Evolutionary conservation across 2,797 vertebrate genomes (phyloP).

Genomic region (Botia almorhae): DNA sequence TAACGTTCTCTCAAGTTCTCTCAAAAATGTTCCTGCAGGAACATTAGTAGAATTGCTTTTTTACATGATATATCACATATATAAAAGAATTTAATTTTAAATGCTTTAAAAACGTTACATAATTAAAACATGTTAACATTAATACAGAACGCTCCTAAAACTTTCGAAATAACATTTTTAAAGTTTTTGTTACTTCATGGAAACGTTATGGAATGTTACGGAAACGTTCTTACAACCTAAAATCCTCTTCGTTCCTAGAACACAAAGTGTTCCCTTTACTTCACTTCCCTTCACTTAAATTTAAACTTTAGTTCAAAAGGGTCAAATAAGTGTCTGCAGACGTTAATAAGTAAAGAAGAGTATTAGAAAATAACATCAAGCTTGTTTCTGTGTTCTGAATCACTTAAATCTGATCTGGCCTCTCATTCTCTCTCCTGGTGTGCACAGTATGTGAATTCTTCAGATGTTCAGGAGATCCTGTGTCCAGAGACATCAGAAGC

Average conservation of each 20-base stretch:
- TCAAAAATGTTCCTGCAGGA: no score
- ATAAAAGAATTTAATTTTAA: no score
- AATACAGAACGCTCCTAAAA: no score
- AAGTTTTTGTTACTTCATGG: no score
- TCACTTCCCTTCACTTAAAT: not conserved
- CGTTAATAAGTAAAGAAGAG: constrained; percentile 12
- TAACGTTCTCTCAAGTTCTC: no score
- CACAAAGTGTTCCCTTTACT: not conserved
- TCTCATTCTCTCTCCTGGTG: not conserved
- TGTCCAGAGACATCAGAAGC: constrained; percentile 33
- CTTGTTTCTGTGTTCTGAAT: constrained; percentile 8
- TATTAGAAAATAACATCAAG: not conserved
- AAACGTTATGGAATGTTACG: no score
- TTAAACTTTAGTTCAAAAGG: not conserved
- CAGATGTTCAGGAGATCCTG: constrained; percentile 28
- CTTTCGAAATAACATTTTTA: no score
- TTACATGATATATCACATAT: no score
- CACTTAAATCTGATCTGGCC: constrained; percentile 19
- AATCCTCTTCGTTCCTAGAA: not conserved
- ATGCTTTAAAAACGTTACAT: no score
- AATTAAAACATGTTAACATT: no score
- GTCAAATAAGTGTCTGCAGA: not conserved
- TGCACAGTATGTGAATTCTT: constrained; percentile 9
- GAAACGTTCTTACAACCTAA: no score
- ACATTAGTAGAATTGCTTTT: no score